Conservation (phyloP, 2,797 vertebrate species). For the Syndactyla subalaris region DNA sequence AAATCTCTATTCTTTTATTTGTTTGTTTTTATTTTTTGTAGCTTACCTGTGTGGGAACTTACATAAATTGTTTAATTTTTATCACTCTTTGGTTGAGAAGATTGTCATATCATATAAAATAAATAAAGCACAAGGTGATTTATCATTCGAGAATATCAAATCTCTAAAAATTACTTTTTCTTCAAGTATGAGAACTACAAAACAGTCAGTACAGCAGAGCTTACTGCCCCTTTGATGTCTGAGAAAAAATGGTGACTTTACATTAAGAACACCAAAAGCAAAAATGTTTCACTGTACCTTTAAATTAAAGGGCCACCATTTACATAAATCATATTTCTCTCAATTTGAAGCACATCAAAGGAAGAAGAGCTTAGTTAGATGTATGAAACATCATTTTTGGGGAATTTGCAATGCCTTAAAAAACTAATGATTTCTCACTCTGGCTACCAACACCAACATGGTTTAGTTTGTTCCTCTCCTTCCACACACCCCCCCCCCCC, state of each 20-base stretch:
- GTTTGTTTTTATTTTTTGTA: not conserved
- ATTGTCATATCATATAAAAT: not conserved
- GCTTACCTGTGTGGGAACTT: fast-evolving
- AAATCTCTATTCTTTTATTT: not conserved
- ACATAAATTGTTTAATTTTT: not conserved
- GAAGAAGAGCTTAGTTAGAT: not conserved
- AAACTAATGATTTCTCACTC: not conserved
- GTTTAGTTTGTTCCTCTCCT: not conserved
- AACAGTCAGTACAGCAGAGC: not conserved
- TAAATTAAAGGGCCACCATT: not conserved
- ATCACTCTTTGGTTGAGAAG: not conserved
- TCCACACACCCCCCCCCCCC: no score
- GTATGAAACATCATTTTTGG: not conserved
- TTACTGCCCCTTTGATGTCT: not conserved
- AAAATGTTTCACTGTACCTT: not conserved
- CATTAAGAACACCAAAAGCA: not conserved
- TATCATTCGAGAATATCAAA: not conserved
- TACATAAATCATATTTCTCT: not conserved
- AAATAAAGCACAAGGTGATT: not conserved
- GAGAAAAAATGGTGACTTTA: not conserved
- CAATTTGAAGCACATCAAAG: not conserved
- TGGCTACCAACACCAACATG: not conserved
- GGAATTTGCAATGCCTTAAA: not conserved
- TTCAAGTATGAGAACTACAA: not conserved
- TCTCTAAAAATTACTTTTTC: not conserved